phyloP scores from a whole-genome alignment of 1,140 invertebrate species.

The Drosophila persimilis region DNA sequence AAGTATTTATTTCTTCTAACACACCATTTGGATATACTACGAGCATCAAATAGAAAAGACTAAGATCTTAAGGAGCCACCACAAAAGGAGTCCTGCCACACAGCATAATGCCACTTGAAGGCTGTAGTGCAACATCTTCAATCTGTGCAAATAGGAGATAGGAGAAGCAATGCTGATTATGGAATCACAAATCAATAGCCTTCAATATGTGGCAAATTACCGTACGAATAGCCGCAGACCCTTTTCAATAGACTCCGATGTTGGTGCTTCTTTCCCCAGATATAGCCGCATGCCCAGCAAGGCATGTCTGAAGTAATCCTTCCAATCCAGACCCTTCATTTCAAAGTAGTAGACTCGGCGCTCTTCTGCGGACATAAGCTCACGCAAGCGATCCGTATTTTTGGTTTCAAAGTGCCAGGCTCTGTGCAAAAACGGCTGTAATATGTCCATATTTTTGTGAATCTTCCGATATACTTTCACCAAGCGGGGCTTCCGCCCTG shows the following conservation, averaged over 20 bases:
- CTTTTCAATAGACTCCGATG: constrained; percentile 84
- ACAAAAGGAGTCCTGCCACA: constrained; percentile 2
- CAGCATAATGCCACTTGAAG: not conserved
- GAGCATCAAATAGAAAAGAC: not conserved
- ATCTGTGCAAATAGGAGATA: not conserved
- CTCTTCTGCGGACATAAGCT: constrained; percentile 85
- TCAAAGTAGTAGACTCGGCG: constrained; percentile 87
- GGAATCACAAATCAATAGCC: no score
- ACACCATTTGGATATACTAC: no score
- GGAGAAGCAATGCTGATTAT: no score
- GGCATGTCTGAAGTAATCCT: constrained; percentile 85
- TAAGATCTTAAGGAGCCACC: constrained; percentile 8
- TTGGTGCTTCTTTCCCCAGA: constrained; percentile 87
- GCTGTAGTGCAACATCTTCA: constrained; percentile 21
- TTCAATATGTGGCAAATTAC: not conserved
- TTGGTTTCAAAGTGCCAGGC: constrained; percentile 88
- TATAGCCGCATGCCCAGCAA: constrained; percentile 87
- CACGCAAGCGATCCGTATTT: constrained; percentile 86
- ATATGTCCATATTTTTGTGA: constrained; percentile 86
- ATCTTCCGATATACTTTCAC: constrained; percentile 88
- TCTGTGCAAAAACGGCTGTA: constrained; percentile 87
- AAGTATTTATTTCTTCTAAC: no score
- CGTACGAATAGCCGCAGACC: not conserved
- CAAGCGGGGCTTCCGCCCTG: constrained; percentile 83
- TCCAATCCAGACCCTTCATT: constrained; percentile 87